Conservation (phyloP, 2,113 vertebrate genomes). For the Neotoma lepida region DNA sequence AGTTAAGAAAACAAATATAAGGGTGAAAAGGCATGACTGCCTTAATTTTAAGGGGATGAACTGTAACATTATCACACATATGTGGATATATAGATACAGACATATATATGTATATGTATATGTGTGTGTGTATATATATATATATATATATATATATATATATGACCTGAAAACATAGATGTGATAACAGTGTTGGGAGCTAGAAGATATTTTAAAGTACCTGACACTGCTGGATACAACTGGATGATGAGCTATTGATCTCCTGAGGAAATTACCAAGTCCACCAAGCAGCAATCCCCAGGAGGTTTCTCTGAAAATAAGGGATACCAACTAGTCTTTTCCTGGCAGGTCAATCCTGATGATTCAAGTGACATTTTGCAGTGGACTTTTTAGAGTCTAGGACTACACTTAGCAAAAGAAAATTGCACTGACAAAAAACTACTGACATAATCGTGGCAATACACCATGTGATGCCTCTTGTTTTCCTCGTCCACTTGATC, state of each 20-base stretch:
- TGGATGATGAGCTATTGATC: not conserved
- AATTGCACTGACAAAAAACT: slow-evolving; percentile 36
- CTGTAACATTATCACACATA: not conserved
- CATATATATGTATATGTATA: not conserved
- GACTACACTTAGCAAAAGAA: slow-evolving; percentile 52
- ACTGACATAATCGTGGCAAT: not conserved
- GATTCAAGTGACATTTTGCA: slow-evolving; percentile 28
- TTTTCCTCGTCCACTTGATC: not conserved
- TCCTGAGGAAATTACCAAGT: slow-evolving; percentile 34
- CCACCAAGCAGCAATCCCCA: not conserved
- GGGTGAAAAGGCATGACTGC: not conserved
- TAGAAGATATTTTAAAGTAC: not conserved
- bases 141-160: not conserved
- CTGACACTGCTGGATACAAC: not conserved
- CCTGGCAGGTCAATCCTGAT: slow-evolving; percentile 18
- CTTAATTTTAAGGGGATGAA: slow-evolving; percentile 15
- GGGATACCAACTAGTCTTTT: slow-evolving; percentile 10
- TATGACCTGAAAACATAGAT: not conserved
- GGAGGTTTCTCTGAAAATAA: slow-evolving; percentile 47
- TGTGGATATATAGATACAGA: not conserved
- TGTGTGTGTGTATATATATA: not conserved
- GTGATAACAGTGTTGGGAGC: not conserved
- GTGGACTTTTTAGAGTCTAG: slow-evolving; percentile 34
- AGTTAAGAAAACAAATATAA: slow-evolving; percentile 9
- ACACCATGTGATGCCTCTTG: not conserved